These are phyloP conservation scores for Zaprionus gabonicus DNA, from an alignment of 1,140 invertebrate genomes.

Conservation along the genomic window DNA sequence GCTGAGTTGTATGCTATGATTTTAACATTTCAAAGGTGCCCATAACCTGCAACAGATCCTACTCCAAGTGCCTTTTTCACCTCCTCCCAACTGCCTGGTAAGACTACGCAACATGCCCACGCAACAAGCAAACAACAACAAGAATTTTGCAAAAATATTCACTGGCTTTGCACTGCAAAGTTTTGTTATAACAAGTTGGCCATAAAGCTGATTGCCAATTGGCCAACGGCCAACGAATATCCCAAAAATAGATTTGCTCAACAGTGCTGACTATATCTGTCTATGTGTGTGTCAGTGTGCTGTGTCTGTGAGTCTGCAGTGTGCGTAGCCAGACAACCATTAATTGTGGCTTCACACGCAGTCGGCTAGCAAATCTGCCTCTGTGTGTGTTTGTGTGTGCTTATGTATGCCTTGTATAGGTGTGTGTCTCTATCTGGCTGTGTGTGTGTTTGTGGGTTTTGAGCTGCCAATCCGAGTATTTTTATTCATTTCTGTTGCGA, in stretches of 20 bases:
- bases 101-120: not conserved
- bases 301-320: not conserved
- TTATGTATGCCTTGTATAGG: not conserved
- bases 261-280: not conserved
- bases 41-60: not conserved
- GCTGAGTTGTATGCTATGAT: constrained; percentile 36
- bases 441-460: not conserved
- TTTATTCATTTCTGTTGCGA: constrained; percentile 1
- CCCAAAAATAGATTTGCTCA: constrained; percentile 47
- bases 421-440: not conserved
- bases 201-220: constrained; percentile 59
- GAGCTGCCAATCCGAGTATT: not conserved
- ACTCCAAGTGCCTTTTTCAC: not conserved
- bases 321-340: constrained; percentile 10
- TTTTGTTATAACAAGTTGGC: constrained; percentile 57
- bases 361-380: not conserved
- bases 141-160: constrained; percentile 13
- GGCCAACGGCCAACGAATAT: constrained; percentile 14
- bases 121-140: constrained; percentile 6
- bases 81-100: not conserved
- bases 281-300: not conserved
- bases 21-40: constrained; percentile 62
- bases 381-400: not conserved
- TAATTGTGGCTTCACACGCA: constrained; percentile 23
- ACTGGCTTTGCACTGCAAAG: constrained; percentile 33